phyloP scores from a whole-genome alignment of 1,140 invertebrate genomes.

The Dendroctonus valens region DNA sequence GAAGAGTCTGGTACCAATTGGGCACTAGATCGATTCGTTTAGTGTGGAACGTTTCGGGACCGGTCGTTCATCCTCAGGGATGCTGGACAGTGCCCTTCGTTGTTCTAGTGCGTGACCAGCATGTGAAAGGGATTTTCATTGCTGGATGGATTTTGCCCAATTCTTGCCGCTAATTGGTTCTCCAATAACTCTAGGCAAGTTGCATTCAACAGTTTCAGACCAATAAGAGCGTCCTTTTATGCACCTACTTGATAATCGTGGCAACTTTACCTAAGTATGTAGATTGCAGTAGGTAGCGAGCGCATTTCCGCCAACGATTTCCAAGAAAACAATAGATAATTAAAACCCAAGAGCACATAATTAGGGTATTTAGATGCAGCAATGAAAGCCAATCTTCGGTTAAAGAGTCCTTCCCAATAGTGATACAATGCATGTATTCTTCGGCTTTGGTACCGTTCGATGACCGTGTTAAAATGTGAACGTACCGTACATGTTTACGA shows the following conservation, averaged over 20 bases:
- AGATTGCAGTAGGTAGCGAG: no score
- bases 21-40: no score
- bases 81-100: not conserved
- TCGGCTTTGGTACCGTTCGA: slow-evolving; percentile 18
- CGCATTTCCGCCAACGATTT: no score
- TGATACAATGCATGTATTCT: slow-evolving; percentile 1
- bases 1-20: not conserved
- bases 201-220: no score
- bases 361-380: not conserved
- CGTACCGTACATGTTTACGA: slow-evolving; percentile 12
- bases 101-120: no score
- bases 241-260: no score
- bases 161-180: no score
- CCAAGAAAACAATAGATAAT: slow-evolving; percentile 1
- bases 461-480: slow-evolving; percentile 26
- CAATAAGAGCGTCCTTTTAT: no score
- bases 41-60: slow-evolving; percentile 3
- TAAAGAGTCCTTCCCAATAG: not conserved
- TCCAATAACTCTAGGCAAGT: no score
- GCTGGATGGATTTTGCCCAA: no score
- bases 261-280: no score
- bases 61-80: not conserved
- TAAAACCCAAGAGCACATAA: not conserved
- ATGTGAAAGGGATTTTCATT: no score
- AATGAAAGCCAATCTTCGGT: not conserved